These are phyloP conservation scores for Marisa cornuarietis DNA, from an alignment of 1,140 invertebrate species.

Conservation along the genomic window DNA sequence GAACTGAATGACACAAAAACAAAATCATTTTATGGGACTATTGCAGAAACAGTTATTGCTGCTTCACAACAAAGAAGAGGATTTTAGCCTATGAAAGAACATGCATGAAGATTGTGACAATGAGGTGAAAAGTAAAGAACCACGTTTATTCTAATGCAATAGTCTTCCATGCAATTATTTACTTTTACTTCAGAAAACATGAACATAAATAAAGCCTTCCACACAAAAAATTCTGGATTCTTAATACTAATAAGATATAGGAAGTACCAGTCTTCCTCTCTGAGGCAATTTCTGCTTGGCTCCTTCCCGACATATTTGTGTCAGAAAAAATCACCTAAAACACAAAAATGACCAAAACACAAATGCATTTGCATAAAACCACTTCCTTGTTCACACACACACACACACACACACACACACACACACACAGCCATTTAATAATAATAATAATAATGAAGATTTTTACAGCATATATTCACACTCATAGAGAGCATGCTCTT, in stretches of 20 bases:
- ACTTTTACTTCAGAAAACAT: too few relatives aligned
- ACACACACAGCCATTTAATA: background rate
- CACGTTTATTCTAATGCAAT: too few relatives aligned
- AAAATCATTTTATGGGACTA: background rate
- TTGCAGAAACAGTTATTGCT: too few relatives aligned
- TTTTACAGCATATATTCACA: too few relatives aligned
- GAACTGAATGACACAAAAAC: conserved; percentile 27
- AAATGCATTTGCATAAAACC: background rate
- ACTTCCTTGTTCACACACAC: background rate
- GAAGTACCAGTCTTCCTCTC: conserved; percentile 38
- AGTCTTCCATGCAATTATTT: too few relatives aligned
- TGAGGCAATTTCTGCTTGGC: conserved; percentile 37
- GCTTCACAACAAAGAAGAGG: background rate
- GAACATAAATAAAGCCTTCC: too few relatives aligned
- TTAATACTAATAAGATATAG: background rate
- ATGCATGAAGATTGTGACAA: background rate
- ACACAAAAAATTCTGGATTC: too few relatives aligned
- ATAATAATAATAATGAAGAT: too few relatives aligned
- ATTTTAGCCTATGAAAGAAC: background rate
- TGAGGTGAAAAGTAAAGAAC: too few relatives aligned
- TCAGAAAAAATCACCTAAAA: conserved; percentile 48
- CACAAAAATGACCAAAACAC: background rate
- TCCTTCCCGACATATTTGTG: conserved; percentile 18
- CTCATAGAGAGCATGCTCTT: background rate
- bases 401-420: background rate